These are phyloP conservation scores for Maniola jurtina DNA, from an alignment of 1,140 invertebrate species.

Conservation along the genomic window DNA sequence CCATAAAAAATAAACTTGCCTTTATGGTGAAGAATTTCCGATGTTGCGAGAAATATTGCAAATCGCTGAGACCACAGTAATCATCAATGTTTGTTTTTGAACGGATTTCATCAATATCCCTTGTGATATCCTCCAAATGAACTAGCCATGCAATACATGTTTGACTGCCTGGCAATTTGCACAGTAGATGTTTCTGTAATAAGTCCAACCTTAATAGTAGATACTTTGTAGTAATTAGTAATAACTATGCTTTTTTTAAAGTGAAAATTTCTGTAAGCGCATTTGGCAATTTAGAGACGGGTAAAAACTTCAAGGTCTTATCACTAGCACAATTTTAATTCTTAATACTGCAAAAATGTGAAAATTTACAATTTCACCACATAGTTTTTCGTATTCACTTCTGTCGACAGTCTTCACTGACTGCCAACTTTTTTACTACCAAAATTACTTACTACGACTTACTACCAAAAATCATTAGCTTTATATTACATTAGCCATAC, in stretches of 20 bases:
- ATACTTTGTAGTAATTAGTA: neutral
- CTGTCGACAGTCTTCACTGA: no score
- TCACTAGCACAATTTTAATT: no score
- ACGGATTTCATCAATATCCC: neutral
- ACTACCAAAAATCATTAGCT: no score
- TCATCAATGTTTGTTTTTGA: neutral
- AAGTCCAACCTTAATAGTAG: neutral
- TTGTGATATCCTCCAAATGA: constrained; percentile 12
- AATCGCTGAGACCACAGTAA: constrained; percentile 16
- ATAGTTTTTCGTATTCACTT: no score
- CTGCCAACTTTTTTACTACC: no score
- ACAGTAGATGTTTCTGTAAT: constrained; percentile 49
- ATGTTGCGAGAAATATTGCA: neutral
- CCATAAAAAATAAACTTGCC: constrained; percentile 1
- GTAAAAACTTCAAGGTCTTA: no score
- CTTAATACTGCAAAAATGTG: no score
- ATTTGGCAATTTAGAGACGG: no score
- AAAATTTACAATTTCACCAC: no score
- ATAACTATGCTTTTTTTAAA: neutral
- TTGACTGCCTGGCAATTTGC: constrained; percentile 40
- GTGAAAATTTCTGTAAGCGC: no score
- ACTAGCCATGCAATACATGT: constrained; percentile 43
- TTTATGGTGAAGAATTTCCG: constrained; percentile 4
- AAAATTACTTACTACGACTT: no score
- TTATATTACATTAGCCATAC: no score